Evolutionary conservation across 2,888 invertebrate genomes (phyloP).

Genomic region (Pycnomerus fuliginosus): DNA sequence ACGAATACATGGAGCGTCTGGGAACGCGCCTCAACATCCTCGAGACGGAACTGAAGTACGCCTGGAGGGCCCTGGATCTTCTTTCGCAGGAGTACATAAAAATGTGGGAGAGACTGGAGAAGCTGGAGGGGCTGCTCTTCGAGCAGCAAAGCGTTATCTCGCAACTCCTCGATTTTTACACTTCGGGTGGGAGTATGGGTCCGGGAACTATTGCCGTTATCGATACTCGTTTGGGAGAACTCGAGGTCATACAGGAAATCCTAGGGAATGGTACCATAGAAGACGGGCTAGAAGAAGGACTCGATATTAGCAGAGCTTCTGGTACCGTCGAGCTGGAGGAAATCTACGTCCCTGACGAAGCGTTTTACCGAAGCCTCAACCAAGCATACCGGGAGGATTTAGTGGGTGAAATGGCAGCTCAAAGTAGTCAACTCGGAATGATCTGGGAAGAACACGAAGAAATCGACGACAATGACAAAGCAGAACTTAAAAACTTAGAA

Average conservation of each 20-base stretch:
- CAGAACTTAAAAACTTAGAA: conserved; percentile 51
- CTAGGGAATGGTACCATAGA: conserved; percentile 65
- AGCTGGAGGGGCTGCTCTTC: conserved; percentile 80
- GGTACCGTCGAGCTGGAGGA: conserved; percentile 54
- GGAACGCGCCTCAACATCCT: conserved; percentile 83
- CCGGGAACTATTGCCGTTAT: conserved; percentile 43
- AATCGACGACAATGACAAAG: conserved; percentile 58
- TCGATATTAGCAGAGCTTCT: conserved; percentile 56
- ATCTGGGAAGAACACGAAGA: conserved; percentile 86
- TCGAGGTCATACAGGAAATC: conserved; percentile 66
- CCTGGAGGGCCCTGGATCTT: conserved; percentile 88
- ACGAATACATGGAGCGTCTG: conserved; percentile 88
- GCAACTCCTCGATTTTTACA: conserved; percentile 80
- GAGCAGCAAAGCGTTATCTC: conserved; percentile 91
- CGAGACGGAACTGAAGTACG: conserved; percentile 88
- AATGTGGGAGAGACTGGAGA: conserved; percentile 91
- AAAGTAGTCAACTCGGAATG: conserved; percentile 76
- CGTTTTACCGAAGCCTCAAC: conserved; percentile 84
- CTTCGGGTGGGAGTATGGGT: conserved; percentile 57
- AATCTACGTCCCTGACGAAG: conserved; percentile 71
- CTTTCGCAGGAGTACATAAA: conserved; percentile 89
- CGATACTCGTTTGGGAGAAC: conserved; percentile 49
- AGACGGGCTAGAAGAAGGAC: conserved; percentile 67
- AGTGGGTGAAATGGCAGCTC: conserved; percentile 59
- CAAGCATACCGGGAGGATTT: conserved; percentile 83